Conservation (phyloP, 2,888 invertebrate species). For the Blera fallax region DNA sequence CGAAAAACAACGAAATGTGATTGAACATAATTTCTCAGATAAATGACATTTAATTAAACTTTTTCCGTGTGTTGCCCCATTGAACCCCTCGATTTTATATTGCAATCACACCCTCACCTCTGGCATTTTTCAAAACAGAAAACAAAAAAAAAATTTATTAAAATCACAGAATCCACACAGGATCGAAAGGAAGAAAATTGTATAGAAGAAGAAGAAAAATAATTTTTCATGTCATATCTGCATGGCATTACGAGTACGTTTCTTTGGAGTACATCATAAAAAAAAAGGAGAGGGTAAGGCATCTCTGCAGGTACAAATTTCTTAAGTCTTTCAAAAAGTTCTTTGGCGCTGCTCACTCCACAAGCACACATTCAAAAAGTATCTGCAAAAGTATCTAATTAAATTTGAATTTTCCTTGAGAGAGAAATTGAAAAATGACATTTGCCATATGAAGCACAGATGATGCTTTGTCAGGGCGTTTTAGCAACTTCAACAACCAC, state of each 20-base stretch:
- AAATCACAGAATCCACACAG: slow-evolving; percentile 15
- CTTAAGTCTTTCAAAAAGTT: background rate
- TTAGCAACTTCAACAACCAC: background rate
- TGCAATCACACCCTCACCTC: background rate
- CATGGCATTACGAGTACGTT: slow-evolving; percentile 19
- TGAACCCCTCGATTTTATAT: slow-evolving; percentile 6
- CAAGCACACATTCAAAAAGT: slow-evolving; percentile 1
- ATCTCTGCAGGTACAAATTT: background rate
- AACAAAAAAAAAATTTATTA: slow-evolving; percentile 29
- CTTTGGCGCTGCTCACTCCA: background rate
- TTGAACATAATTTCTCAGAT: slow-evolving; percentile 11
- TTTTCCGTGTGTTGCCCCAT: background rate
- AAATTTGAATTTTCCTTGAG: slow-evolving; percentile 60
- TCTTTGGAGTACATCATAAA: background rate
- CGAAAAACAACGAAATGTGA: too few relatives aligned
- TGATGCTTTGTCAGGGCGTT: slow-evolving; percentile 40
- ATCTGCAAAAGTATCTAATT: slow-evolving; percentile 61
- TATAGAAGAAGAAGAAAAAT: slow-evolving; percentile 20
- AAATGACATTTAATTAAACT: slow-evolving; percentile 45
- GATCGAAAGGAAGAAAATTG: background rate
- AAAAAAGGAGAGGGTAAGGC: background rate
- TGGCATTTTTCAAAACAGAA: background rate
- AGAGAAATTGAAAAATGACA: slow-evolving; percentile 62
- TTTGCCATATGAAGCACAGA: slow-evolving; percentile 61
- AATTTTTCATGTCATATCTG: slow-evolving; percentile 41